phyloP scores from a whole-genome alignment of 2,888 invertebrate genomes.

The Drosophila anomalata region DNA sequence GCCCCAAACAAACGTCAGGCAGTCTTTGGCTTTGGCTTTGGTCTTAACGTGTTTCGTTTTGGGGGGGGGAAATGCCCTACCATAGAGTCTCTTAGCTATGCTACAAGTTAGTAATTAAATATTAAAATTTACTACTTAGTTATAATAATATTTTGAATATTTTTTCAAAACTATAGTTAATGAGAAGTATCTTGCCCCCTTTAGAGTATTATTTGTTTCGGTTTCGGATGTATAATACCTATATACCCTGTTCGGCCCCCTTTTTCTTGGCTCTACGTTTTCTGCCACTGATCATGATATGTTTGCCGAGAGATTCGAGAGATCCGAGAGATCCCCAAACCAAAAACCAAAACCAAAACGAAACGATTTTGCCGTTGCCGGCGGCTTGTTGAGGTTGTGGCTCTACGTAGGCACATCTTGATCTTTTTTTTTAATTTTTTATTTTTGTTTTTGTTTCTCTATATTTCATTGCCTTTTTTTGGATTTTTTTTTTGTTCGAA shows the following conservation, averaged over 20 bases:
- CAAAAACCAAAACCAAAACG: slow-evolving; percentile 27
- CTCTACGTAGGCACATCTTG: slow-evolving; percentile 58
- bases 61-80: slow-evolving; percentile 13
- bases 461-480: slow-evolving; percentile 10
- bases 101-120: neutral
- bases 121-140: no score
- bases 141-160: no score
- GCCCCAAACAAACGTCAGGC: slow-evolving; percentile 39
- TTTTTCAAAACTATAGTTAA: no score
- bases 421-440: slow-evolving; percentile 33
- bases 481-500: slow-evolving; percentile 9
- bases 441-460: slow-evolving; percentile 4
- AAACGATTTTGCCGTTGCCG: slow-evolving; percentile 39
- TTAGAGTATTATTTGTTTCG: slow-evolving; percentile 8
- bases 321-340: slow-evolving; percentile 24
- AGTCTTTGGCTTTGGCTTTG: slow-evolving; percentile 15
- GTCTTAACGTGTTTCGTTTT: slow-evolving; percentile 34
- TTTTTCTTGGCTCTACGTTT: slow-evolving; percentile 44
- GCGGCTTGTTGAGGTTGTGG: slow-evolving; percentile 44
- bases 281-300: slow-evolving; percentile 69
- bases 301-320: slow-evolving; percentile 62
- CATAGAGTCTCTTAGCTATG: neutral
- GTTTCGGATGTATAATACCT: slow-evolving; percentile 11
- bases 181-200: neutral
- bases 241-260: slow-evolving; percentile 20